phyloP scores from a whole-genome alignment of 2,888 invertebrate species.

The Eupithecia subumbrata region DNA sequence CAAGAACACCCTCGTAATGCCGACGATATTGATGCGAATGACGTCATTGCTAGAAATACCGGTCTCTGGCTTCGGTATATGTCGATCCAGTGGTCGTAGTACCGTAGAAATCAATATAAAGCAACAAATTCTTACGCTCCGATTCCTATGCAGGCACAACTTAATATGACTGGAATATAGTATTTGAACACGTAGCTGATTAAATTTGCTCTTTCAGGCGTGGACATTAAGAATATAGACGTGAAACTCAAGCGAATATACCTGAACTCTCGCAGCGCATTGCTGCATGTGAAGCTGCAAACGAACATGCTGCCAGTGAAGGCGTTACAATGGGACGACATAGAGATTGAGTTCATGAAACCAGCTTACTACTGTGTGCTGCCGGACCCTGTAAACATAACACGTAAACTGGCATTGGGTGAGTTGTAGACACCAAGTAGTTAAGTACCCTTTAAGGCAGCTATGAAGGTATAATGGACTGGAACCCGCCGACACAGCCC shows the following conservation, averaged over 20 bases:
- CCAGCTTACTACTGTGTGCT: slow-evolving; percentile 64
- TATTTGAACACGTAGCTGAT: not conserved
- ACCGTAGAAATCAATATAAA: too few species aligned
- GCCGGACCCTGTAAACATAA: slow-evolving; percentile 21
- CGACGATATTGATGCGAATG: too few species aligned
- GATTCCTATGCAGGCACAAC: too few species aligned
- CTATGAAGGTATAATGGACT: not conserved
- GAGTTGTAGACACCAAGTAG: slow-evolving; percentile 44
- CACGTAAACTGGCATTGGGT: slow-evolving; percentile 59
- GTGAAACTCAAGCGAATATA: slow-evolving; percentile 64
- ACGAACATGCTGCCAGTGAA: slow-evolving; percentile 57
- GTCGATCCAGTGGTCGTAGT: too few species aligned
- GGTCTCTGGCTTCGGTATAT: too few species aligned
- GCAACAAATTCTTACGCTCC: too few species aligned
- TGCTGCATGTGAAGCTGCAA: slow-evolving; percentile 65
- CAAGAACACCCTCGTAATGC: too few species aligned
- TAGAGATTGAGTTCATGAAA: slow-evolving; percentile 62
- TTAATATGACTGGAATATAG: too few species aligned
- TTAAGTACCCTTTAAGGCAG: not conserved
- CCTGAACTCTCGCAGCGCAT: slow-evolving; percentile 59
- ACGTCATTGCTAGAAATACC: too few species aligned
- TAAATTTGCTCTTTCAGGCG: slow-evolving; percentile 6
- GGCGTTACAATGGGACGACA: slow-evolving; percentile 63
- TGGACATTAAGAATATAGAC: slow-evolving; percentile 11
- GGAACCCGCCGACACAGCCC: too few species aligned